Evolutionary conservation across 2,113 vertebrate genomes (phyloP), one percentile per base, ranked within the genome.

Genomic region (Microtus oregoni): DNA sequence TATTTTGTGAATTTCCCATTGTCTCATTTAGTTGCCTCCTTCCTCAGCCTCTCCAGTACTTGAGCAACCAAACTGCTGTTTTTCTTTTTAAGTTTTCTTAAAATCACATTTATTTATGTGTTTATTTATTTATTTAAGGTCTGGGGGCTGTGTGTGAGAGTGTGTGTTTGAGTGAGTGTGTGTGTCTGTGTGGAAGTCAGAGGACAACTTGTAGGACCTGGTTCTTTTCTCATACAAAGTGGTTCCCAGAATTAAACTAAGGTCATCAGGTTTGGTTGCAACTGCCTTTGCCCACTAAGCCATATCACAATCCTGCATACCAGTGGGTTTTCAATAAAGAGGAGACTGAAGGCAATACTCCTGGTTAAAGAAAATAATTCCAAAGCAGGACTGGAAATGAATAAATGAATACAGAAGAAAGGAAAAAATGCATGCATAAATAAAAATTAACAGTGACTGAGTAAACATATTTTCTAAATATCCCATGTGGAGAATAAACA

Each of bases 341-440:
- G 83, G 78, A 88, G 72, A 92, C 26, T 72, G 52, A 85, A 95
- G 26, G 32, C 38, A 58, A 30, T 47, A 88, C 11, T 47, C 86
- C 26, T 52, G 61, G 22, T 1, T 65, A 14, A 95, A 72, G 76
- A 38, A 83, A 92, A 92, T 17, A 52, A 63, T 91, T 81, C 82
- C 58, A 20, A 30, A 86, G 9, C 32, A 90, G 79, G 7, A 76
- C 89, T 82, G 14, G 26, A 90, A 30, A 85, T 88, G 2, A 73
- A 91, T 55, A 93, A 94, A 77, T 38, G 9, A 87, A 87, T n/a
- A 19, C 17, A 58, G 20, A 92, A 87, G 81, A 87, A 94, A 92
- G 35, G 10, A 7, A 19, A 24, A 91, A 85, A 72, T 52, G 47
- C 2, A 7, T 32, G 2, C 15, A 86, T 15, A 82, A 47, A 86